phyloP scores from a whole-genome alignment of 2,888 invertebrate species.

The Erebia aethiops region DNA sequence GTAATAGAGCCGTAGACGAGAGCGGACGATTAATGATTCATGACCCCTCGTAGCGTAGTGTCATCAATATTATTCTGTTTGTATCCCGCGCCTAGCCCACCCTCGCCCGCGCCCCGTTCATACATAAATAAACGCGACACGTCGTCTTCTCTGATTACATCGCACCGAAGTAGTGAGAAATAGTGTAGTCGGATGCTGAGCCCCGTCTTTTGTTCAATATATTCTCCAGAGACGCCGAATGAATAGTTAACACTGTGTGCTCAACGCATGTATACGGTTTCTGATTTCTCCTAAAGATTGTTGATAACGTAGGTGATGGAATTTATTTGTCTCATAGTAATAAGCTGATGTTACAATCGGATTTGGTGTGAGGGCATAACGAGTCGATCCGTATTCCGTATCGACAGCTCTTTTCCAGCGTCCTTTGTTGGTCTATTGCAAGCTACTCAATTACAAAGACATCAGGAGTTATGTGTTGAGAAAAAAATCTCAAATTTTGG shows the following conservation, averaged over 20 bases:
- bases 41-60: constrained; percentile 82
- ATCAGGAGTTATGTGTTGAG: not conserved
- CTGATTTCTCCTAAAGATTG: constrained; percentile 80
- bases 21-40: constrained; percentile 83
- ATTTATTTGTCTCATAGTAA: constrained; percentile 79
- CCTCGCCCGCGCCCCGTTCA: constrained; percentile 80
- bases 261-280: constrained; percentile 80
- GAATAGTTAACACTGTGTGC: constrained; percentile 78
- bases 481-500: not conserved
- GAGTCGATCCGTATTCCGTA: constrained; percentile 49
- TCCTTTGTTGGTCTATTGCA: constrained; percentile 30
- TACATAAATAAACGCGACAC: constrained; percentile 83
- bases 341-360: constrained; percentile 78
- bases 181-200: constrained; percentile 80
- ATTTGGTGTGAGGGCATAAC: constrained; percentile 65
- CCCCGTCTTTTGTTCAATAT: constrained; percentile 80
- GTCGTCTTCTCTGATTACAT: constrained; percentile 84
- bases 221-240: constrained; percentile 74
- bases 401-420: constrained; percentile 36
- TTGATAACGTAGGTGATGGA: constrained; percentile 73
- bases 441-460: not conserved
- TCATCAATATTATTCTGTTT: constrained; percentile 84
- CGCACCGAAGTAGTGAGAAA: constrained; percentile 83
- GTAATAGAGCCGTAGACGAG: constrained; percentile 82
- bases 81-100: constrained; percentile 80